phyloP scores from a whole-genome alignment of 2,113 vertebrate species.

The Entelurus aequoreus region DNA sequence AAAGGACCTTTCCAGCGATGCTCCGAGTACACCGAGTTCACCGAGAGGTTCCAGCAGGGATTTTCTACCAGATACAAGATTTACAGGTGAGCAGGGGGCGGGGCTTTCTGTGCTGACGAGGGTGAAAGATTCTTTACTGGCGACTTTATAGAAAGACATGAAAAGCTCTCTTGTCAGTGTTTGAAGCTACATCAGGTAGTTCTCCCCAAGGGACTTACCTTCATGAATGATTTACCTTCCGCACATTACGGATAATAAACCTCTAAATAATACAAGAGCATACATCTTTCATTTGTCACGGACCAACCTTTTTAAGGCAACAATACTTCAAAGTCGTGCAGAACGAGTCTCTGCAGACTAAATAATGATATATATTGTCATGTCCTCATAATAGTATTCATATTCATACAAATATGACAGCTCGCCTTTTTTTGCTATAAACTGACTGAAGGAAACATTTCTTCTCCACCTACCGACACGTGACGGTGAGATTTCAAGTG shows the following conservation, averaged over 20 bases:
- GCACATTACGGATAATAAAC: too few species aligned
- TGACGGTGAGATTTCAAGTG: too few species aligned
- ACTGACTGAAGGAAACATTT: too few species aligned
- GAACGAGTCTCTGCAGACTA: neutral
- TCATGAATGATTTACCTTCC: neutral
- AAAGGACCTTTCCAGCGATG: slow-evolving; percentile 93
- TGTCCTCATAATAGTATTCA: too few species aligned
- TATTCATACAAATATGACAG: too few species aligned
- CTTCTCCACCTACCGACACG: too few species aligned
- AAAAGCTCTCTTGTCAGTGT: neutral
- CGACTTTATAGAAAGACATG: neutral
- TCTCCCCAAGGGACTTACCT: neutral
- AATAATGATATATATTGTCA: too few species aligned
- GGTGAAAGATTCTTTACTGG: neutral
- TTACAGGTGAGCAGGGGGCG: slow-evolving; percentile 81
- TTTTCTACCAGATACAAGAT: slow-evolving; percentile 98
- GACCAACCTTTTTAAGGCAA: neutral
- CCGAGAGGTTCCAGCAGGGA: slow-evolving; percentile 90
- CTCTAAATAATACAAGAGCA: neutral
- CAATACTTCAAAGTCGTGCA: neutral
- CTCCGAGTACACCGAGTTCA: slow-evolving; percentile 91
- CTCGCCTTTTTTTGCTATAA: too few species aligned
- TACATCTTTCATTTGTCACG: neutral
- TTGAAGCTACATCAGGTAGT: neutral
- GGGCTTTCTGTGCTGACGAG: neutral